Evolutionary conservation across 2,888 invertebrate species (phyloP).

Genomic region (Philereme vetulata): DNA sequence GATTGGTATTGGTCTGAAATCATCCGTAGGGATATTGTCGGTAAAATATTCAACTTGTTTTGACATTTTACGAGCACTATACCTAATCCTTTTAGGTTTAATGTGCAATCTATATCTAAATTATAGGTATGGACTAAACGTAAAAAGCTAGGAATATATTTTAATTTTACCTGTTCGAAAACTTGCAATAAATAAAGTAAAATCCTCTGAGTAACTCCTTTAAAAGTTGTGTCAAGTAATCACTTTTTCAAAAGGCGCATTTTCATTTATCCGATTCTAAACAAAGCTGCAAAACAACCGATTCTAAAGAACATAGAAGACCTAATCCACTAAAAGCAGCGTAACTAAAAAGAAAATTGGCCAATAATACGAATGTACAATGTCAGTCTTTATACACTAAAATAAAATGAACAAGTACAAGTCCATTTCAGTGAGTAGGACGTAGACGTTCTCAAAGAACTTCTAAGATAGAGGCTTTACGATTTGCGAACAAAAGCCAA

Average conservation of each 20-base stretch:
- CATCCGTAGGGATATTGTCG: conserved; percentile 28
- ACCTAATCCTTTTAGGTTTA: not conserved
- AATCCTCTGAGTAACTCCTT: no score
- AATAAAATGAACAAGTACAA: conserved; percentile 48
- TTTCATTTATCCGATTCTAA: not conserved
- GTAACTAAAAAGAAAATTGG: conserved; percentile 45
- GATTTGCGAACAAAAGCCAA: conserved; percentile 75
- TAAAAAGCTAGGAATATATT: no score
- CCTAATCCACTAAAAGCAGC: conserved; percentile 37
- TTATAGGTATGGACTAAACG: no score
- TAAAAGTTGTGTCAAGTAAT: not conserved
- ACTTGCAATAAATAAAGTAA: no score
- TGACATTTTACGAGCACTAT: conserved; percentile 11
- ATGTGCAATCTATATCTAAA: not conserved
- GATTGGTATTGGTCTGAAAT: conserved; percentile 48
- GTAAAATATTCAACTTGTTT: conserved; percentile 22
- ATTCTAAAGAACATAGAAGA: not conserved
- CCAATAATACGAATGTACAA: conserved; percentile 29
- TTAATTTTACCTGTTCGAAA: no score
- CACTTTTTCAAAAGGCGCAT: not conserved
- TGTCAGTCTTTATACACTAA: conserved; percentile 48
- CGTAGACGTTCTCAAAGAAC: conserved; percentile 65
- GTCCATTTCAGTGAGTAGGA: conserved; percentile 58
- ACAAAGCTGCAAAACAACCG: not conserved
- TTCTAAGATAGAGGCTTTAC: conserved; percentile 66